phyloP scores from a whole-genome alignment of 1,140 invertebrate species.

The Archivesica marissinica region DNA sequence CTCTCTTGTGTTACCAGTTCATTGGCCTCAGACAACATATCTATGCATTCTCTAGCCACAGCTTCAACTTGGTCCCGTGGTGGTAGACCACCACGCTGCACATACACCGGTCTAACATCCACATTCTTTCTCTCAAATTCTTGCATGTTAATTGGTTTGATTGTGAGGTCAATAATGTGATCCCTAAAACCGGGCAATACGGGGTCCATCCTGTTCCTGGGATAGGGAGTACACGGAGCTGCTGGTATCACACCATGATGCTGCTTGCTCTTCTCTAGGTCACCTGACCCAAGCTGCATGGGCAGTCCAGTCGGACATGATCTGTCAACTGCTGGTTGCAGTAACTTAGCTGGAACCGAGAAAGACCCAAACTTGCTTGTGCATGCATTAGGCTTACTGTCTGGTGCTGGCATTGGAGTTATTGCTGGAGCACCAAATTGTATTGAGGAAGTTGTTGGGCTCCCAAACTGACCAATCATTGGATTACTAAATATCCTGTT shows the following conservation, averaged over 20 bases:
- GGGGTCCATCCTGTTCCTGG: background rate
- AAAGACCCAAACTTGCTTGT: constrained; percentile 18
- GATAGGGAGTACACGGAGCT: no score
- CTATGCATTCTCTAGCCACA: constrained; percentile 75
- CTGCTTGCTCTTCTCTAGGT: no score
- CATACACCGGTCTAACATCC: constrained; percentile 59
- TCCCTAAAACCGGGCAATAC: background rate
- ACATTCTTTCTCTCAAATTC: constrained; percentile 65
- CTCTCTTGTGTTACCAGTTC: constrained; percentile 72
- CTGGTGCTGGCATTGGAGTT: background rate
- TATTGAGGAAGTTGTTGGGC: background rate
- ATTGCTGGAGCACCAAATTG: background rate
- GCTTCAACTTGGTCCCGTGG: constrained; percentile 67
- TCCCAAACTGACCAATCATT: no score
- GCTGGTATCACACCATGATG: no score
- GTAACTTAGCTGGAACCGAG: background rate
- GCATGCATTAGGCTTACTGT: no score
- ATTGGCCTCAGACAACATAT: constrained; percentile 73
- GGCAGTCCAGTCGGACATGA: no score
- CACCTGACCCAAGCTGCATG: no score
- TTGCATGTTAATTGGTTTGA: constrained; percentile 49
- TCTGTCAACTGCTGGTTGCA: no score
- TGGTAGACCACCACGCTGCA: constrained; percentile 24
- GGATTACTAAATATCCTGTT: no score
- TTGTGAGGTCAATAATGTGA: background rate